Base-by-base conservation (phyloP, 2,113 vertebrate genomes). In the Apaloderma vittatum region DNA sequence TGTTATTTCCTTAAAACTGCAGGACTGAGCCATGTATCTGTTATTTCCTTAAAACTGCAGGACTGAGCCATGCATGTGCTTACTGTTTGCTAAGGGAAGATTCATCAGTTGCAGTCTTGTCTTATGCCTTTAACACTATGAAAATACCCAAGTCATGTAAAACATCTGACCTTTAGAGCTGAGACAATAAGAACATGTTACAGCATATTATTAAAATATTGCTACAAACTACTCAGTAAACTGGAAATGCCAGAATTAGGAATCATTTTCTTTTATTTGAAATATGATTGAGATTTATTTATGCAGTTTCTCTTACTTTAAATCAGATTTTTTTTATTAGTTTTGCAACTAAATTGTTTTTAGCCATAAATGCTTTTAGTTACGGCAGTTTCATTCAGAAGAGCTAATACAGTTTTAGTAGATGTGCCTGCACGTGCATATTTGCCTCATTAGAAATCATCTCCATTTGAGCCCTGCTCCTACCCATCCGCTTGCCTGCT, bases 101-200 rank as follows among this genome's bases (percentile, higher is more conserved):
- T 34, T 67, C 17, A 52, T 45, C 17, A 62, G 67, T 75, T 92
- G 11, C 43, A 87, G 17, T 71, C 51, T 66, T 24, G 17, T 49
- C 34, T 49, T 61, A 65, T 11, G 26, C 46, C 81, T 66, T 84
- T 43, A 84, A 77, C 18, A 32, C 49, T 24, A 63, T 3, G 3
- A 65, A 72, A 83, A 72, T 40, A 62, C 20, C 45, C 24, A 45
- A 49, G 36, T 71, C 34, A 15, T 79, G 62, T 79, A 61, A 88
- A 92, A 61, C 36, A 76, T 21, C 45, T 66, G 80, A 88, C 68
- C 55, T 86, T 86, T 77, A 93, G 30, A 80, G 51, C 4, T 36
- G 16, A 84, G 51, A 87, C 51, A 78, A n/a, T 52, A 62, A 67
- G 11, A 91, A 71, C 15, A 19, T 36, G 15, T 4, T 61, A 74